A percentile compares a stretch with the other conserved stretches of the same genome.
Conservation (phyloP, 2,797 vertebrate genomes). For the Neosilurus hyrtlii region DNA sequence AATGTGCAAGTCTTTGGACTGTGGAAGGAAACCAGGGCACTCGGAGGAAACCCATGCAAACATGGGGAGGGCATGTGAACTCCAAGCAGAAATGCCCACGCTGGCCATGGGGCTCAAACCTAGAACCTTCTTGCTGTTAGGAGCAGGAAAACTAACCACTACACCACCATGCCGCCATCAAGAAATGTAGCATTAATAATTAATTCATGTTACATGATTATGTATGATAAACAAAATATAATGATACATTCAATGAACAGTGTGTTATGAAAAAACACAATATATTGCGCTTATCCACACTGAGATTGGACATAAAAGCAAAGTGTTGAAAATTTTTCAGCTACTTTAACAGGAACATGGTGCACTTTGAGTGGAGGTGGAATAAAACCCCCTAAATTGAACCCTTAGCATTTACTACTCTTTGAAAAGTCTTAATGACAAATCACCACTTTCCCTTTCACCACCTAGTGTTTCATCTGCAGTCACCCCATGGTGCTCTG, state of each 20-base stretch:
- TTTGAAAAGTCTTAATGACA: conserved; percentile 76
- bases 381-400: conserved; percentile 68
- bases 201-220: neutral
- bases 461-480: conserved; percentile 69
- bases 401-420: conserved; percentile 67
- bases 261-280: neutral
- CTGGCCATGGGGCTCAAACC: too few relatives aligned
- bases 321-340: conserved; percentile 40
- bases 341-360: conserved; percentile 44
- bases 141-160: too few relatives aligned
- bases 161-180: too few relatives aligned
- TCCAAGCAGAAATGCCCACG: too few relatives aligned
- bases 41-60: too few relatives aligned
- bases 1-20: too few relatives aligned
- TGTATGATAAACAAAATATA: too few relatives aligned
- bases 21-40: too few relatives aligned
- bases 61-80: too few relatives aligned
- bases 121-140: too few relatives aligned
- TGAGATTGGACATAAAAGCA: conserved; percentile 11
- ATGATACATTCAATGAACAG: too few relatives aligned
- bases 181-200: neutral
- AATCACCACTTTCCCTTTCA: conserved; percentile 75
- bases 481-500: conserved; percentile 63
- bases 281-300: neutral
- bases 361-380: conserved; percentile 56